Evolutionary conservation across 2,888 invertebrate genomes (phyloP), one percentile per base, ranked within the genome.

Genomic region (Cepaea hortensis): DNA sequence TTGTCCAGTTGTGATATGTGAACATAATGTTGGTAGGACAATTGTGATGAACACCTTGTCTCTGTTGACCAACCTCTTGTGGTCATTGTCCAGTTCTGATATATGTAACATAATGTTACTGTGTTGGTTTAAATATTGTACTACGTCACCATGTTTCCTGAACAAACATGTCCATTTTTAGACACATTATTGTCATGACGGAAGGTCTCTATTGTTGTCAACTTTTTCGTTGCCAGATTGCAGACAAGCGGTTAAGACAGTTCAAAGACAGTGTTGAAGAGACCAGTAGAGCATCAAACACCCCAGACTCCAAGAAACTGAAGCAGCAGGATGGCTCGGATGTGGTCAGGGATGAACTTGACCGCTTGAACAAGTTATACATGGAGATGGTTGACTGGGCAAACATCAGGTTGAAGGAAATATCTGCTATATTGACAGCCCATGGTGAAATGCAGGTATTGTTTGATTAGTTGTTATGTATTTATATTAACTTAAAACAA

Each of bases 351-450:
- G 95, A 96, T 89, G 97, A 98, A 91, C 95, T 98, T 93, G 98
- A 98, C 93, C 96, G 96, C 55, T 95, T 98, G 93, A 98, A 98
- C 95, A 96, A 96, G 88, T 96, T 96, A 90, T 98, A 97, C 94
- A 96, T 97, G 93, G 96, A 94, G 85, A 90, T 95, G 91, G 93
- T 95, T 79, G 93, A 94, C 88, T 92, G 92, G 91, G 90, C 95
- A 72, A 93, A 93, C 87, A 91, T 96, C 89, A 95, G 93, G 75
- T 91, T 94, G 1, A 91, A 91, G 80, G 91, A 92, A 96, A 97
- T 95, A 96, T 96, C 92, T 76, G 90, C 90, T 72, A 91, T 90
- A 35, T 90, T 93, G 55, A 89, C 91, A 9, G 88, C 91, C 50
- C 91, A 91, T 88, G 90, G 91, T 55, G 96, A 96, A 83, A 96